Conservation (phyloP, 2,888 invertebrate species). For the Desoria tigrina region DNA sequence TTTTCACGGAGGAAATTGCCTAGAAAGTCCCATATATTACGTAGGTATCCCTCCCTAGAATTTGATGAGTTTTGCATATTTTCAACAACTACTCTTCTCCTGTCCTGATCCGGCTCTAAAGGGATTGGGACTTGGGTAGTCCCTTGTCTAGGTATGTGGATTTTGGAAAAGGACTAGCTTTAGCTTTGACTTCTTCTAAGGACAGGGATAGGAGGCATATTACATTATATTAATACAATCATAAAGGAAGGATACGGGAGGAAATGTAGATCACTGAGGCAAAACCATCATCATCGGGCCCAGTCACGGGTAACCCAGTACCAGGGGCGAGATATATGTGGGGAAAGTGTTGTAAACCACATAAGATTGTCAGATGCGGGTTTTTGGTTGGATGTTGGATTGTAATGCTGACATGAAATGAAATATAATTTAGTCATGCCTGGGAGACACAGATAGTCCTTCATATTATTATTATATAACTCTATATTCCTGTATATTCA, state of each 20-base stretch:
- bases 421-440: conserved; percentile 22
- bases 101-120: no score
- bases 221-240: no score
- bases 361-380: conserved; percentile 21
- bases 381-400: conserved; percentile 13
- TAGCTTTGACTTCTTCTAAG: no score
- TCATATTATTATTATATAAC: no score
- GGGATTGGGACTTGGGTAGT: no score
- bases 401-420: conserved; percentile 19
- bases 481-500: no score
- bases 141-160: no score
- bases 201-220: no score
- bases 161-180: no score
- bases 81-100: background rate
- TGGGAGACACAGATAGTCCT: conserved; percentile 15
- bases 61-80: conserved; percentile 20
- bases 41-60: background rate
- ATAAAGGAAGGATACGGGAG: conserved; percentile 1
- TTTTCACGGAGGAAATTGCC: background rate
- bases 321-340: background rate
- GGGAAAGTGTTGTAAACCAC: conserved; percentile 1
- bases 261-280: conserved; percentile 12
- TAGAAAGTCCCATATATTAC: no score
- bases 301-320: no score
- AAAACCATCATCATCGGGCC: no score